Percentiles rank a stretch among this genome's conserved stretches.
phyloP scores from a whole-genome alignment of 2,113 vertebrate genomes.

The Gymnarchus niloticus region DNA sequence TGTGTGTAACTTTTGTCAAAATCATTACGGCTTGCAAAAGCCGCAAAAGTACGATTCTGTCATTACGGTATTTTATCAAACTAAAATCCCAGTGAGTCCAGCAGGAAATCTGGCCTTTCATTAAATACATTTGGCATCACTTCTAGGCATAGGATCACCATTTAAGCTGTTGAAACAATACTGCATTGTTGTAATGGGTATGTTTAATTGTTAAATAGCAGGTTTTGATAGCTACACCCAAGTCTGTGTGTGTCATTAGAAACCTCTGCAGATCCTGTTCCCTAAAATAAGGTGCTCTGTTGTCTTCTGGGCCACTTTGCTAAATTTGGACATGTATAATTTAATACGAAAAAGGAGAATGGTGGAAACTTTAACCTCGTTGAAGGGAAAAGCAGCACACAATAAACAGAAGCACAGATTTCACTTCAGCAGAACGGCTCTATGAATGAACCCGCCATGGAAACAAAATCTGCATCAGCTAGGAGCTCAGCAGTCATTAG shows the following conservation, averaged over 20 bases:
- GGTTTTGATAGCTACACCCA: conserved; percentile 1
- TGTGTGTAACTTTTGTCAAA: not conserved
- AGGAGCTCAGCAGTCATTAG: not conserved
- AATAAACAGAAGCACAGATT: not conserved
- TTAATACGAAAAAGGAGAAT: not conserved
- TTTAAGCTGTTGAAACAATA: not conserved
- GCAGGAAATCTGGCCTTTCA: not conserved
- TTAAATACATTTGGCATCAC: not conserved
- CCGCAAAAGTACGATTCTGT: not conserved
- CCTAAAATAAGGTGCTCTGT: not conserved
- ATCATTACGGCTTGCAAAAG: not conserved
- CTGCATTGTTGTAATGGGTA: not conserved
- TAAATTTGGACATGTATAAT: not conserved
- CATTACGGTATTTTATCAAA: not conserved
- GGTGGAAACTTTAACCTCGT: not conserved
- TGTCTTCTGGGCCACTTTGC: not conserved
- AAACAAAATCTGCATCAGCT: not conserved
- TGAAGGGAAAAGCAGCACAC: not conserved
- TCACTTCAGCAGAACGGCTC: not conserved
- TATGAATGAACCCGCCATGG: not conserved
- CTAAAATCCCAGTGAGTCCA: not conserved
- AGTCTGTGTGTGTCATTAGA: not conserved
- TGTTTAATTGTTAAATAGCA: conserved; percentile 1
- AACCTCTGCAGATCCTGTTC: not conserved
- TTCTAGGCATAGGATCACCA: not conserved